Base-by-base conservation (phyloP, 53 echinoderm and acorn worm genomes). In the Luidia sarsii region DNA sequence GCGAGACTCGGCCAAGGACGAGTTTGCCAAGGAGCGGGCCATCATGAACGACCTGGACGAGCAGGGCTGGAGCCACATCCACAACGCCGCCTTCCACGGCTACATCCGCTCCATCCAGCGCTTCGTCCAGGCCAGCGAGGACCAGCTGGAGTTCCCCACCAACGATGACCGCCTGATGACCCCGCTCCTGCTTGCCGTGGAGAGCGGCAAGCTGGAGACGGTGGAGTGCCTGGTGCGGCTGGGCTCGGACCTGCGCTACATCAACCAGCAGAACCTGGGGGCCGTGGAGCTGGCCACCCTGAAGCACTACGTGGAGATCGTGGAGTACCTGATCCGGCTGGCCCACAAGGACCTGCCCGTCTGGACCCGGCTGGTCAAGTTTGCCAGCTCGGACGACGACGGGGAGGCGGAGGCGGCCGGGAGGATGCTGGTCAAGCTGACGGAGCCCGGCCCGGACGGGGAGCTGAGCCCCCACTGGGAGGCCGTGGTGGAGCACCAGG, bases 41-140 rank as follows among this genome's bases (percentile, higher is more conserved):
- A 88, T 95, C 86, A 95, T 95, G 96, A 94, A 95, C 64, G 93
- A 95, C 64, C 79, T 95, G 20, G 96, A 95, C 67, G 96, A 95
- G 54, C 90, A 86, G 32, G 96, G 96, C 11, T 95, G 96, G 96
- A 94, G 93, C 54, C 96, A 95, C 82, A 95, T 95, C 80, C 96
- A 95, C 69, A 88, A 95, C 69, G 94, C 96, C 16, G 96, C 96
- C n/a, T 75, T 50, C 67, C 93, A 90, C 50, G 96, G 96, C 57
- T 94, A 85, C 83, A 93, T 90, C 89, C 93, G 90, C 53, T 93
- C 96, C 48, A 94, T 95, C 50, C 85, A 93, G 80, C 65, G 93
- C 34, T 95, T 95, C 83, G 91, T 95, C 6, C 83, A 85, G n/a
- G 96, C 96, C 86, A 90, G 90, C 65, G 90, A 90, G 67, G 96